Evolutionary conservation across 2,888 invertebrate species (phyloP), one percentile per base, ranked within the genome.

Genomic region (Lutraria lutraria): DNA sequence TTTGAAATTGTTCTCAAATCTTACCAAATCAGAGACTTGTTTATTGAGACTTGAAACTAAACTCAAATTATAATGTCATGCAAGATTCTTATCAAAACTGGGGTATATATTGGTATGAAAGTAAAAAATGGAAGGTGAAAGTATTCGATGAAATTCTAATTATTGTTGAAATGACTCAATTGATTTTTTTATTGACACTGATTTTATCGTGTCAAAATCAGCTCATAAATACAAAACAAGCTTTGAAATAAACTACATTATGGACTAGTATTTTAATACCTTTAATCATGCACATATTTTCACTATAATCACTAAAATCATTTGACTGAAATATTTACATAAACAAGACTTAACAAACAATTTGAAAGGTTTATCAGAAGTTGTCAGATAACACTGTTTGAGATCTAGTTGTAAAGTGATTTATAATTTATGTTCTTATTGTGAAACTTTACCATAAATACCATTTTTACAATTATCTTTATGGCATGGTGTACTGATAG

Each of bases 401-500:
- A 79, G 60, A 25, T 54, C 25, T 56, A 85, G 80, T 85, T 85
- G 85, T 43, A 60, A 85, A 52, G 79, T 85, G 85, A 85, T 85
- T 85, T 85, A 85, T 85, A 60, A 8, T 80, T 60, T 43, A 80
- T 34, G 29, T 76, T 76, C n/a, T 52, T 85, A 31, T 56, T 79
- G 29, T 85, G 16, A 85, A 85, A 85, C 79, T 29, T 31, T 34
- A n/a, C 63, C 80, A 80, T 85, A 85, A 85, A 84, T 84, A 84
- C 84, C 13, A 76, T 16, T 19, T 76, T 76, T 31, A 76, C 76
- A 76, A 63, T 76, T 31, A 34, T 76, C 31, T 72, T 76, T 34
- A 76, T 76, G 31, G 76, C 76, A 76, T 34, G 12, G 6, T 6
- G 19, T 76, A 19, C 76, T 76, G 6, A 19, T 52, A 81, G 53